Evolutionary conservation across 2,797 vertebrate genomes (phyloP).

Genomic region (Macrochelys suwanniensis): DNA sequence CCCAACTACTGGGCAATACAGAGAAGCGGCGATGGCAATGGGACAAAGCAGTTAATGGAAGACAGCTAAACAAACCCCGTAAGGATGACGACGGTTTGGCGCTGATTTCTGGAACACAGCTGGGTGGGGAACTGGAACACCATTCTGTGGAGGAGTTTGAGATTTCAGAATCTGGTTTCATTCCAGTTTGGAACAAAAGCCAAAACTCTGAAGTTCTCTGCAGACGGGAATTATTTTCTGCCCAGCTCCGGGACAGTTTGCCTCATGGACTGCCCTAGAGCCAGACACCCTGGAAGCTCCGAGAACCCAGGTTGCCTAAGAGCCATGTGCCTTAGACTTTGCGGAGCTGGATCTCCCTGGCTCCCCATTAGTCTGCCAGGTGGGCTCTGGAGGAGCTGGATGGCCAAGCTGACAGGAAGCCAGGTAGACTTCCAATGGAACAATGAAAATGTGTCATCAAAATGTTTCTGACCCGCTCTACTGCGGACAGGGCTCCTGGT

Average conservation of each 20-base stretch:
- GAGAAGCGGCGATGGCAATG: fast-evolving
- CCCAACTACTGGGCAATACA: not conserved
- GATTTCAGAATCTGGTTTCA: not conserved
- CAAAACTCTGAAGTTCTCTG: not conserved
- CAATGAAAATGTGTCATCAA: not conserved
- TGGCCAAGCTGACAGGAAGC: not conserved
- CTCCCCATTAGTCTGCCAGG: not conserved
- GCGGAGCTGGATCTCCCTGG: no score
- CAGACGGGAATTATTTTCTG: not conserved
- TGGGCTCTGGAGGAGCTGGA: not conserved
- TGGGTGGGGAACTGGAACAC: not conserved
- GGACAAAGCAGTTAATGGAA: not conserved
- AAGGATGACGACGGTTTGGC: not conserved
- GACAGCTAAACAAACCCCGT: not conserved
- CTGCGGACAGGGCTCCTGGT: fast-evolving
- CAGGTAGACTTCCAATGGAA: not conserved
- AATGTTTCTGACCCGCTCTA: not conserved
- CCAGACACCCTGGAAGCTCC: not conserved
- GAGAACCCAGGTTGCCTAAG: not conserved
- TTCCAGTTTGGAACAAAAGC: not conserved
- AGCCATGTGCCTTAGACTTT: not conserved
- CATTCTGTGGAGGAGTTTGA: not conserved
- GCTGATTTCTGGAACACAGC: not conserved
- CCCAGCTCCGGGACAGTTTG: not conserved
- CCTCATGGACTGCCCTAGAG: not conserved